These are phyloP conservation scores for Helostoma temminkii DNA, from an alignment of 2,797 vertebrate genomes.

Conservation along the genomic window DNA sequence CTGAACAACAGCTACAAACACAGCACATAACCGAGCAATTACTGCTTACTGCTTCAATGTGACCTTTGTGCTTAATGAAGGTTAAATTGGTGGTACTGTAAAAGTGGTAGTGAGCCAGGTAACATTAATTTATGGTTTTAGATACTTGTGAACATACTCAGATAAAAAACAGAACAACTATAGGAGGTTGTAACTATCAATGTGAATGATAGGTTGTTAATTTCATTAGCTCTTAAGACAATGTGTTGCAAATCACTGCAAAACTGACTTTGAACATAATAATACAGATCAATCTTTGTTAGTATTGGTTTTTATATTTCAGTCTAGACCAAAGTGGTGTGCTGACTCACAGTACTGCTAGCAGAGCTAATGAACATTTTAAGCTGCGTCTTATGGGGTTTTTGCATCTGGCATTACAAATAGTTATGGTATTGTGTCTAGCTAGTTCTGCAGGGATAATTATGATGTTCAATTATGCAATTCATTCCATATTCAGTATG, in stretches of 20 bases:
- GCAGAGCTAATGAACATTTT: too few species aligned
- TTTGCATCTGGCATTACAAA: background rate
- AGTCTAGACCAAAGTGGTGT: too few species aligned
- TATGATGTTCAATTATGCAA: constrained; percentile 16
- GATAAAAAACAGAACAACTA: background rate
- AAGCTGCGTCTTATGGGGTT: too few species aligned
- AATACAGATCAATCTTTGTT: too few species aligned
- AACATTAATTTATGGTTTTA: constrained; percentile 18
- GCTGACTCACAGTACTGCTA: too few species aligned
- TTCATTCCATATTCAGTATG: constrained; percentile 19
- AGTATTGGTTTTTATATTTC: too few species aligned
- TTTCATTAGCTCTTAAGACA: background rate
- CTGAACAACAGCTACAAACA: background rate
- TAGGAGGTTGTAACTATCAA: too few species aligned
- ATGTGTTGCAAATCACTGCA: background rate
- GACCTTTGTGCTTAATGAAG: constrained; percentile 21
- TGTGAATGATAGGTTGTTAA: too few species aligned
- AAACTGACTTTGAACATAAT: too few species aligned
- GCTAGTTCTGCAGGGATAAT: constrained; percentile 12
- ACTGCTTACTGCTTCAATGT: background rate
- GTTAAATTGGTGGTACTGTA: constrained; percentile 26
- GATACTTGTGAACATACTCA: constrained; percentile 6
- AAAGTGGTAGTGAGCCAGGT: constrained; percentile 36
- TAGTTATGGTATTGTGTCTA: constrained; percentile 11
- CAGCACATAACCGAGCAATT: constrained; percentile 3